phyloP scores from a whole-genome alignment of 2,888 invertebrate genomes.

The Apodemia duryi region DNA sequence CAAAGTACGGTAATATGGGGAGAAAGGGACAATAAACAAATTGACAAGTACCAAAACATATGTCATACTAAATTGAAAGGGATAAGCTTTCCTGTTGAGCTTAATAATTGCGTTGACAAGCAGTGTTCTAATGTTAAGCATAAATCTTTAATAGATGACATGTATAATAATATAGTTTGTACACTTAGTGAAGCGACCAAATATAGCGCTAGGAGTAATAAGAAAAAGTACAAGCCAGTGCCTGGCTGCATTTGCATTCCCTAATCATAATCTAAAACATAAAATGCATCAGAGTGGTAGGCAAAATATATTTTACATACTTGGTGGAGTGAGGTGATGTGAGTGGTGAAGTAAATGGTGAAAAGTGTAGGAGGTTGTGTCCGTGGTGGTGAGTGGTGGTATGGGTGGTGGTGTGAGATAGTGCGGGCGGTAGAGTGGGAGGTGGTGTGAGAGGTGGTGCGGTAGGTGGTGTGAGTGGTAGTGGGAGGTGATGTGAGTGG shows the following conservation, averaged over 20 bases:
- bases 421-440: constrained; percentile 86
- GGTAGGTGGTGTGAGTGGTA: neutral
- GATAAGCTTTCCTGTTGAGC: constrained; percentile 24
- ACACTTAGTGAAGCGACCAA: constrained; percentile 22
- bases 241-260: constrained; percentile 22
- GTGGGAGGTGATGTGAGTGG: too few species aligned
- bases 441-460: constrained; percentile 91
- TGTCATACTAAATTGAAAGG: constrained; percentile 10
- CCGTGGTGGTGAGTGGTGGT: too few species aligned
- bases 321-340: too few species aligned
- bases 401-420: constrained; percentile 1
- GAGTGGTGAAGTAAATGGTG: too few species aligned
- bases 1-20: constrained; percentile 26
- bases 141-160: constrained; percentile 22
- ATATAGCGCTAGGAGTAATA: neutral
- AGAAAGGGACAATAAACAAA: constrained; percentile 23
- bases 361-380: too few species aligned
- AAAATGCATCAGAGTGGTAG: too few species aligned
- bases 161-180: constrained; percentile 28
- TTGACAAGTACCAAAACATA: constrained; percentile 17
- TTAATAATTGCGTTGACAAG: constrained; percentile 22
- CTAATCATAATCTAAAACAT: too few species aligned
- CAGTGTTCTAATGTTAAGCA: constrained; percentile 24
- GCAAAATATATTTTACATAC: too few species aligned
- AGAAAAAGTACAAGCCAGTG: constrained; percentile 18